Base-by-base conservation (phyloP, 2,888 invertebrate genomes). In the Pherbina coryleti region DNA sequence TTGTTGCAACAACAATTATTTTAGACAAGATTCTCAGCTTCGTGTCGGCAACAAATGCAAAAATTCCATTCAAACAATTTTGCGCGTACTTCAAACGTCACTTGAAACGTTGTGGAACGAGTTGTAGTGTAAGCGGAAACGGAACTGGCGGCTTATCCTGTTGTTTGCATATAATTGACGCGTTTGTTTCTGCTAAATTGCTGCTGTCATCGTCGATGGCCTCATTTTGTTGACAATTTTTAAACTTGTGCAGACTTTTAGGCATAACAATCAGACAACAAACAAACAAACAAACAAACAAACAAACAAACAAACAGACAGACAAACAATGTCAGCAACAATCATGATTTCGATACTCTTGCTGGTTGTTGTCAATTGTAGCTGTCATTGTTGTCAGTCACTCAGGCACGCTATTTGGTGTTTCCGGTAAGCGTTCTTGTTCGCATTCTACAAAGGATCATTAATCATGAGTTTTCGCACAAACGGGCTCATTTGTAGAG, bases 1-100 rank as follows among this genome's bases (percentile, higher is more conserved):
- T 83, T 83, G 83, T 83, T 82, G 80, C 81, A 82, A 84, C 82
- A 83, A 83, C 82, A 81, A 82, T 79, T 83, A 83, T 83, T 82
- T 84, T 84, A 82, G 81, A 84, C 85, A 76, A 82, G 81, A 83
- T 77, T 75, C 73, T 55, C 62, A 34, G 44, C 64, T 31, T 5
- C 34, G 60, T 22, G 34, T 67, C 66, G 55, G 14, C 53, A 53
- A 67, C 55, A 67, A 74, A 73, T 44, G 25, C 2, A 14, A 44
- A 51, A 53, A 37, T n/a, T 44, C 4, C 1, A 60, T 66, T 28
- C 28, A 34, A 34, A 66, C 37, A 28, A 25, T 66, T 17, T 66
- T 9, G 7, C 55, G 55, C 55, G 55, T 9, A 55, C 22, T 55
- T 19, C 5, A 22, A 22, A 19, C n/a, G 55, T 19, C 55, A 22